Percentiles rank a stretch among this genome's conserved stretches.
phyloP scores from a whole-genome alignment of 1,140 invertebrate genomes.

The Diachasma alloeum region DNA sequence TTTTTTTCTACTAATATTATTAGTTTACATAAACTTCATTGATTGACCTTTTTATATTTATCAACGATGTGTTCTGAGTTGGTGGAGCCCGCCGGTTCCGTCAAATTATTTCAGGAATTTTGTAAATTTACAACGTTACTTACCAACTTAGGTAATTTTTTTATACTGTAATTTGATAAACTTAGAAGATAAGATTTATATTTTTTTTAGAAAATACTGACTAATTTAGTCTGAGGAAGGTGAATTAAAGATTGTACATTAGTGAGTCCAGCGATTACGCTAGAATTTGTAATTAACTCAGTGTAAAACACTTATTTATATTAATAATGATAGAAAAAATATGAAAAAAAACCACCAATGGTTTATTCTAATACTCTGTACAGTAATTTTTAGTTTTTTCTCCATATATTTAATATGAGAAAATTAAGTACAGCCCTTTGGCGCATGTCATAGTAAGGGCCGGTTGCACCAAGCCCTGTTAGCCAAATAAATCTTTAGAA shows the following conservation, averaged over 20 bases:
- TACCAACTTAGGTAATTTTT: background rate
- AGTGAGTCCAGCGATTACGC: conserved; percentile 15
- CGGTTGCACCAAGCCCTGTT: too few species aligned
- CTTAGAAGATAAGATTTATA: background rate
- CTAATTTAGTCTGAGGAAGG: background rate
- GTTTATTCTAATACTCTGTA: conserved; percentile 26
- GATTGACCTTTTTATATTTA: conserved; percentile 2
- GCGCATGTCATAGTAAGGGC: background rate
- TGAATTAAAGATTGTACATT: conserved; percentile 4
- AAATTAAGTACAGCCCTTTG: background rate
- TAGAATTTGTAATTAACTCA: conserved; percentile 21
- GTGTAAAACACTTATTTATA: conserved; percentile 5
- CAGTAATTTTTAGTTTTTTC: background rate
- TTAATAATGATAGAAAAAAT: background rate
- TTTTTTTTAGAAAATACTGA: too few species aligned
- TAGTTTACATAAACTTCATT: background rate
- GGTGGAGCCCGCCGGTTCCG: background rate
- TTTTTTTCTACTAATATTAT: background rate
- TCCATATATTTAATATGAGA: background rate
- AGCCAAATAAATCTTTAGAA: too few species aligned
- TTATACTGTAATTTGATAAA: background rate
- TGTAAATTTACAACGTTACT: background rate
- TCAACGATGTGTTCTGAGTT: background rate
- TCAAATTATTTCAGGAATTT: background rate
- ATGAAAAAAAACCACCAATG: conserved; percentile 10